phyloP scores from a whole-genome alignment of 2,797 vertebrate genomes.

The Nyctalus aviator region DNA sequence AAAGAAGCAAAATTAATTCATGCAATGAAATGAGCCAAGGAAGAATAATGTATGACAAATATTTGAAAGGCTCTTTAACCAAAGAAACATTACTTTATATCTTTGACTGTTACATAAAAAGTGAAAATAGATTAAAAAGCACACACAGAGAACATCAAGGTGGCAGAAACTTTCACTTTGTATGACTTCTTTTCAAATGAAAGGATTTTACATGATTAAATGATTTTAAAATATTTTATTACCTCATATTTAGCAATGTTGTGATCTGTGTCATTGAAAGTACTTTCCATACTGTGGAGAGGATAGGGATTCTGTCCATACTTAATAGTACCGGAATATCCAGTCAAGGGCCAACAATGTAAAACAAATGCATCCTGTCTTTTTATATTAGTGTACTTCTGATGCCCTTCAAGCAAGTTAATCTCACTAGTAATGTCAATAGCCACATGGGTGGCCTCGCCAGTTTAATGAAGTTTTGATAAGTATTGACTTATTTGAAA shows the following conservation, averaged over 20 bases:
- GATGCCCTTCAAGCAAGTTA: not conserved
- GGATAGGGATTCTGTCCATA: not conserved
- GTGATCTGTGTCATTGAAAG: not conserved
- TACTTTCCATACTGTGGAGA: not conserved
- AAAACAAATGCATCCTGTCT: not conserved
- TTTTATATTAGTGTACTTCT: not conserved
- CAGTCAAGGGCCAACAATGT: not conserved
- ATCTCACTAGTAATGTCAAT: not conserved
- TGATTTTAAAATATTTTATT: not conserved
- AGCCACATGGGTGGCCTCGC: not conserved
- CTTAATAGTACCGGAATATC: not conserved
- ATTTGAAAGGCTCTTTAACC: constrained; percentile 55
- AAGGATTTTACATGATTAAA: not conserved
- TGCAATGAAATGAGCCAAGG: constrained; percentile 17
- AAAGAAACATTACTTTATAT: not conserved
- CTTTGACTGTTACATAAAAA: not conserved
- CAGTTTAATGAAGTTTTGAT: constrained; percentile 23
- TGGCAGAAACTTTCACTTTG: not conserved
- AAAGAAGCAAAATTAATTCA: constrained; percentile 49
- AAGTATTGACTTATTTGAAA: not conserved
- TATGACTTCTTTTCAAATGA: not conserved
- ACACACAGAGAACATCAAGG: not conserved
- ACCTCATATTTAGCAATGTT: not conserved
- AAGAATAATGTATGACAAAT: constrained; percentile 43
- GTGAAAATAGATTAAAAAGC: not conserved